Conservation (phyloP, 2,888 invertebrate species). For the Drosophila recens region DNA sequence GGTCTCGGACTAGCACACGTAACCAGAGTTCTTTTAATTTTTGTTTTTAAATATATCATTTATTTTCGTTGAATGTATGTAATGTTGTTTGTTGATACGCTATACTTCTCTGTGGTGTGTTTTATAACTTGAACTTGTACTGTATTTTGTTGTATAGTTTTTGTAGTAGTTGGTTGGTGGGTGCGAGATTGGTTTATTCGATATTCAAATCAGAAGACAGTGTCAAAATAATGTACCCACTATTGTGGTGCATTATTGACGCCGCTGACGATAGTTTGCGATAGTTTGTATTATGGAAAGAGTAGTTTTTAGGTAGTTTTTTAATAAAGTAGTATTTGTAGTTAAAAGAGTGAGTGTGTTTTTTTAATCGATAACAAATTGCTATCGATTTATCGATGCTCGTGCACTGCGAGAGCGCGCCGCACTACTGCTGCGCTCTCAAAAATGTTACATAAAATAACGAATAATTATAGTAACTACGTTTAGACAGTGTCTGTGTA, state of each 20-base stretch:
- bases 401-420: slow-evolving; percentile 50
- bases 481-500: slow-evolving; percentile 45
- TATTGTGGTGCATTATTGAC: slow-evolving; percentile 81
- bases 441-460: slow-evolving; percentile 13
- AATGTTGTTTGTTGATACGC: slow-evolving; percentile 64
- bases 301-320: slow-evolving; percentile 65
- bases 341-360: slow-evolving; percentile 52
- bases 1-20: slow-evolving; percentile 54
- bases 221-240: slow-evolving; percentile 86
- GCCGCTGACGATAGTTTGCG: slow-evolving; percentile 75
- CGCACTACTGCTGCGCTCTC: slow-evolving; percentile 51
- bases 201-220: slow-evolving; percentile 86
- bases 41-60: slow-evolving; percentile 7
- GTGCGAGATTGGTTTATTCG: slow-evolving; percentile 64
- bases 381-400: slow-evolving; percentile 28
- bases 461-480: slow-evolving; percentile 29
- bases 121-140: slow-evolving; percentile 44
- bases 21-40: slow-evolving; percentile 19
- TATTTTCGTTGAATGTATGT: slow-evolving; percentile 25
- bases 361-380: not conserved
- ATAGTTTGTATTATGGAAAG: slow-evolving; percentile 80
- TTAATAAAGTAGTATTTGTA: slow-evolving; percentile 41
- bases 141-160: slow-evolving; percentile 55
- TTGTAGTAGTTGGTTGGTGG: slow-evolving; percentile 58
- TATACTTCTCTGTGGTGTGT: slow-evolving; percentile 76